phyloP scores from a whole-genome alignment of 2,797 vertebrate species.

The Microchirus variegatus region DNA sequence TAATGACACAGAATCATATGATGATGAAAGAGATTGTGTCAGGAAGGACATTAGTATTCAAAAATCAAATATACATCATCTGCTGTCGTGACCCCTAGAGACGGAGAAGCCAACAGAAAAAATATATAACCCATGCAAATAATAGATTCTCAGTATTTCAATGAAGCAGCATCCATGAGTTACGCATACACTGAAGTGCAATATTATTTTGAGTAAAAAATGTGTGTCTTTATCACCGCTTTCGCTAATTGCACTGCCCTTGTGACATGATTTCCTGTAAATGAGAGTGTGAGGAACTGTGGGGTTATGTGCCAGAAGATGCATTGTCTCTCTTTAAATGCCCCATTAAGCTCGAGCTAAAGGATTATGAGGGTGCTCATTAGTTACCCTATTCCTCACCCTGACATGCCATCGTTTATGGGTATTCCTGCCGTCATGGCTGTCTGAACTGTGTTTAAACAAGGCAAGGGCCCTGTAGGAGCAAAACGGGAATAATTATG shows the following conservation, averaged over 20 bases:
- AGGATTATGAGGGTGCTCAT: conserved; percentile 84
- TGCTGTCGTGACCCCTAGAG: no score
- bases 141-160: conserved; percentile 31
- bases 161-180: conserved; percentile 42
- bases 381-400: conserved; percentile 80
- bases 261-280: conserved; percentile 86
- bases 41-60: no score
- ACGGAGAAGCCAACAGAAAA: conserved; percentile 3
- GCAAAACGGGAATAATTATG: conserved; percentile 41
- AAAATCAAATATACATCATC: no score
- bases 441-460: conserved; percentile 74
- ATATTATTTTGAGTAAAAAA: conserved; percentile 60
- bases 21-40: no score
- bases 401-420: conserved; percentile 78
- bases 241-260: conserved; percentile 82
- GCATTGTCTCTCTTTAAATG: conserved; percentile 84
- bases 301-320: conserved; percentile 78
- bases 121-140: conserved; percentile 3
- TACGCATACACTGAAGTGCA: conserved; percentile 57
- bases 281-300: conserved; percentile 82
- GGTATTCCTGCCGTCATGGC: conserved; percentile 66
- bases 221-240: conserved; percentile 72
- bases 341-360: conserved; percentile 82
- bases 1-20: no score
- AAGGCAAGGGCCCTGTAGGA: conserved; percentile 56